Base-by-base conservation (phyloP, 2,797 vertebrate genomes). In the Arrhamphus sclerolepis region DNA sequence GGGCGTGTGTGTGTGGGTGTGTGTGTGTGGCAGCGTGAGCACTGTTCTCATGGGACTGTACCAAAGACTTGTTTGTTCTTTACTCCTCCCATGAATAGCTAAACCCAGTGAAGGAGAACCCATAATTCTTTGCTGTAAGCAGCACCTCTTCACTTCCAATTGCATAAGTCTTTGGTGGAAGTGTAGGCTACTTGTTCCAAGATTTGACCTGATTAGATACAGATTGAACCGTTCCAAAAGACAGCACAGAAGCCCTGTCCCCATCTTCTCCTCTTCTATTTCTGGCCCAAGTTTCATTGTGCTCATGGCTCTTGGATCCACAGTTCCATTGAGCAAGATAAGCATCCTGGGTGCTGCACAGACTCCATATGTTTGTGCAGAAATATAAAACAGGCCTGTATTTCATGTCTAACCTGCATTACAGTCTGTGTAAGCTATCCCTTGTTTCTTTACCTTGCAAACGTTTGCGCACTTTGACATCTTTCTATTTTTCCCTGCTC, bases 91-190 rank as follows among this genome's bases (percentile, higher is more conserved):
- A 75, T 77, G 80, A 80, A 83, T 70, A 62, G 80, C 77, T 78
- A 78, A 75, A 87, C 62, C 77, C 89, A 90, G 83, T 89, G 86
- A 87, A 92, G 91, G 82, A 89, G 88, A 92, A 92, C 91, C 90
- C 89, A 92, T 92, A 92, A 92, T 89, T 90, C 88, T 89, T 89
- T 83, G 87, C 84, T 85, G 85, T 81, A 89, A 89, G 84, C 82
- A 87, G 87, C 83, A 85, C 80, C 70, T 74, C 73, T 86, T 85
- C 87, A 90, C 89, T 89, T 89, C 87, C 88, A 89, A 91, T 92
- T 92, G 90, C 90, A 92, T 92, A 78, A 88, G 91, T 83, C 85
- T 70, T 82, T 82, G 83, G 88, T 90, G 62, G 76, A 80, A 71
- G 75, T 78, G 59, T 82, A 75, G 84, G 88, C 78, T 68, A 81